phyloP scores from a whole-genome alignment of 2,113 vertebrate species.

The Pituophis catenifer region DNA sequence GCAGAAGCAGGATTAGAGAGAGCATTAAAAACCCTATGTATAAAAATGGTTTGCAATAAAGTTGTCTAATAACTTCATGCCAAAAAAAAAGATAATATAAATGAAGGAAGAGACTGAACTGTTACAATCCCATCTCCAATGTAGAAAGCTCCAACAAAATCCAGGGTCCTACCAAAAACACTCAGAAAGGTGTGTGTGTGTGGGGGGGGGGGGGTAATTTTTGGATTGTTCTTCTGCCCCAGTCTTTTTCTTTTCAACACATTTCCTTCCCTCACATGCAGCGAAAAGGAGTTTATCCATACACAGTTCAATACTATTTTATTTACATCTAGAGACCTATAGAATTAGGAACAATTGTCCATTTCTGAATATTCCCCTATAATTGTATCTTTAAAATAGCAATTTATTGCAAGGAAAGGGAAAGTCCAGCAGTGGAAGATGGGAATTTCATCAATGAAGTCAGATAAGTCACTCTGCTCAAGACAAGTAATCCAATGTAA shows the following conservation, averaged over 20 bases:
- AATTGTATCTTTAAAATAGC: neutral
- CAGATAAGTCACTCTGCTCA: neutral
- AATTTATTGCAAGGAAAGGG: neutral
- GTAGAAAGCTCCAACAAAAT: neutral
- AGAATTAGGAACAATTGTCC: neutral
- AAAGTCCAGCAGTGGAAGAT: neutral
- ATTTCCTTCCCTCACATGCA: neutral
- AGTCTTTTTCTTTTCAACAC: neutral
- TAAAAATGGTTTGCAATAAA: neutral
- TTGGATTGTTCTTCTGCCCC: neutral
- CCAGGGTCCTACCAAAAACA: neutral
- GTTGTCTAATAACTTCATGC: slow-evolving; percentile 6
- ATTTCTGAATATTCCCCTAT: neutral
- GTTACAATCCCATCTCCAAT: neutral
- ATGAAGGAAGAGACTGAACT: slow-evolving; percentile 24
- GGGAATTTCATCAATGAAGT: neutral
- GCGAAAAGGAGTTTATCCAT: neutral
- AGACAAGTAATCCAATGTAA: neutral
- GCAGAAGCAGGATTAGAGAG: neutral
- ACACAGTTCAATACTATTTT: neutral
- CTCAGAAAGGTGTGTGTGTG: neutral
- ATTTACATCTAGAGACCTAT: neutral
- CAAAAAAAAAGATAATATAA: neutral
- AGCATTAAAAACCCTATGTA: neutral
- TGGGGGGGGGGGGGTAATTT: neutral